phyloP scores from a whole-genome alignment of 2,113 vertebrate genomes.

The Microtus oregoni region DNA sequence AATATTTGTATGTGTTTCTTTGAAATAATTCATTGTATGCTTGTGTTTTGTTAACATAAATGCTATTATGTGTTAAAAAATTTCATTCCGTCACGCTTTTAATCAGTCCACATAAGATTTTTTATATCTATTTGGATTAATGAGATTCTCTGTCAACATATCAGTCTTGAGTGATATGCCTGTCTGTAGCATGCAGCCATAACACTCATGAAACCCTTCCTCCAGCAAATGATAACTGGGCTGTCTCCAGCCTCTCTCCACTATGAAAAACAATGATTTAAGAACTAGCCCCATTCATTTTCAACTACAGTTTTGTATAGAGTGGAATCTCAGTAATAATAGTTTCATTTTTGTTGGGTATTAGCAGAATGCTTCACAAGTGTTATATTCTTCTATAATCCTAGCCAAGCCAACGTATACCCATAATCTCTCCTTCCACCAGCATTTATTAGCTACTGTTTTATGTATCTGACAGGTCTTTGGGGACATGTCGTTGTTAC shows the following conservation, averaged over 20 bases:
- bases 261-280: neutral
- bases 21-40: neutral
- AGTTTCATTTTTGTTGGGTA: neutral
- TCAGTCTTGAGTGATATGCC: neutral
- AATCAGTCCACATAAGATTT: neutral
- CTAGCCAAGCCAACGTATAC: neutral
- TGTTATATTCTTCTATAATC: neutral
- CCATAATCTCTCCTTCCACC: neutral
- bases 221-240: neutral
- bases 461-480: neutral
- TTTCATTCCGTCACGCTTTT: neutral
- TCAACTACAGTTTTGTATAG: neutral
- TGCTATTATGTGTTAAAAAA: neutral
- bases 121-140: neutral
- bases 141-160: neutral
- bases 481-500: neutral
- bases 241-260: neutral
- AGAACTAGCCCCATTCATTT: neutral
- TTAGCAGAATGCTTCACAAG: neutral
- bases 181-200: neutral
- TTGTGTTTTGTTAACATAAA: neutral
- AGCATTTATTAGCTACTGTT: conserved; percentile 21
- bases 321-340: neutral
- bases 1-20: neutral
- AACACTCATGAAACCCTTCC: neutral